A percentile compares a stretch with the other conserved stretches of the same genome.
These are phyloP conservation scores for Ylistrum balloti DNA, from an alignment of 1,140 invertebrate species.

Conservation along the genomic window DNA sequence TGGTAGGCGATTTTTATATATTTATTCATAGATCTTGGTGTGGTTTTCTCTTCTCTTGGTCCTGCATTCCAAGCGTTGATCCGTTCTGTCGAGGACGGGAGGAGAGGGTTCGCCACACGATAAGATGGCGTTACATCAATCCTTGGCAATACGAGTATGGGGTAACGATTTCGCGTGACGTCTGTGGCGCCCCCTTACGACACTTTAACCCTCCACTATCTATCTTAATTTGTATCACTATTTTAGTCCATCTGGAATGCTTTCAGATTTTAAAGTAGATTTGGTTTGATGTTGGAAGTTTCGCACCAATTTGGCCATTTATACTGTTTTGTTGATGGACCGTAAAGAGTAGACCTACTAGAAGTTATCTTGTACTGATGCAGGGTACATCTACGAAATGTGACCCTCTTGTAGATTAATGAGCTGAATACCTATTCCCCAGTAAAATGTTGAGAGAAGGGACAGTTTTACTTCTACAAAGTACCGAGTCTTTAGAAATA, in stretches of 20 bases:
- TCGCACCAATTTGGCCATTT: slow-evolving; percentile 32
- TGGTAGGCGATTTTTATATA: background rate
- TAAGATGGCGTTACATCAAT: background rate
- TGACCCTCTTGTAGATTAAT: too few relatives aligned
- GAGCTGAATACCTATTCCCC: too few relatives aligned
- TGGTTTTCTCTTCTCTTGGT: background rate
- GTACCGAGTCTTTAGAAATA: too few relatives aligned
- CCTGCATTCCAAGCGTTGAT: background rate
- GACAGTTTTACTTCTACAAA: too few relatives aligned
- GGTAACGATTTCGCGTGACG: slow-evolving; percentile 37
- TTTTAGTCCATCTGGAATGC: slow-evolving; percentile 32
- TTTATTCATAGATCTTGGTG: background rate
- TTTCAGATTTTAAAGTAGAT: slow-evolving; percentile 22
- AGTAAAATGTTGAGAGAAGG: too few relatives aligned
- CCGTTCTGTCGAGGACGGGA: slow-evolving; percentile 21
- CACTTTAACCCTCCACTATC: slow-evolving; percentile 22
- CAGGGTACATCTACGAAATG: too few relatives aligned
- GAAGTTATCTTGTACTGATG: too few relatives aligned
- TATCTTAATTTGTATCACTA: slow-evolving; percentile 40
- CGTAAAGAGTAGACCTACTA: background rate
- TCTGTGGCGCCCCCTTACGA: slow-evolving; percentile 11
- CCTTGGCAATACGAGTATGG: slow-evolving; percentile 15
- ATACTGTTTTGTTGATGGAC: slow-evolving; percentile 25
- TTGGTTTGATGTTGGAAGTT: slow-evolving; percentile 10
- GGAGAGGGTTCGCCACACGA: background rate